Base-by-base conservation (phyloP, 2,888 invertebrate species). In the Aphodius sticticus region DNA sequence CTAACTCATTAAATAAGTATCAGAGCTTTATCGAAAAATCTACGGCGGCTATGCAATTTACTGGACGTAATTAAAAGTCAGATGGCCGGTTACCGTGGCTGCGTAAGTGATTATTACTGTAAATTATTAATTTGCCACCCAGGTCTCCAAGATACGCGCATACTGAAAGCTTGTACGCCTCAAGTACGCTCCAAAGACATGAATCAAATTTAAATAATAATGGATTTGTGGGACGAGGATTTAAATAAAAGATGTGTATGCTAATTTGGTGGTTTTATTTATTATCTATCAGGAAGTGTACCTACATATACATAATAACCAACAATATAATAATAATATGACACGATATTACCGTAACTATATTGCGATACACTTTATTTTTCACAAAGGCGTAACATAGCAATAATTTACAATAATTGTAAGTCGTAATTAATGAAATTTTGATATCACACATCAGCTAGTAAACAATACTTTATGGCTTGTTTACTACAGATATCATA, bases 61-160 rank as follows among this genome's bases (percentile, higher is more conserved):
- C 74, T 35, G 35, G 36, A 35, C 35, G 35, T 74, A 74, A 74
- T 74, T 74, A 74, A 74, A 74, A 36, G 26, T 74, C 37, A 26
- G 36, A 74, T 74, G 74, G 74, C 36, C 74, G 36, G 74, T 74
- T 74, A 37, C 74, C 74, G 74, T 74, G 15, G 35, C 36, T 74
- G 36, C 36, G 35, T 74, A 74, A 74, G 74, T 74, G 74, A 74
- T 74, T 74, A 74, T 35, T 37, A 74, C 35, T 35, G 74, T 74
- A 74, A 74, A 74, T 74, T 74, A 74, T 74, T 74, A 74, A 74
- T 74, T 74, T 74, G 74, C 74, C 74, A 74, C 74, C 74, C 74
- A 74, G 37, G 37, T n/a, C 74, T 26, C 74, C 74, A 12, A 36
- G 35, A 7, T 53, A 53, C 53, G 53, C 53, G 53, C 53, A 53